These are phyloP conservation scores for Caenorhabditis imperialis DNA, from an alignment of 2,888 invertebrate genomes.

Conservation along the genomic window DNA sequence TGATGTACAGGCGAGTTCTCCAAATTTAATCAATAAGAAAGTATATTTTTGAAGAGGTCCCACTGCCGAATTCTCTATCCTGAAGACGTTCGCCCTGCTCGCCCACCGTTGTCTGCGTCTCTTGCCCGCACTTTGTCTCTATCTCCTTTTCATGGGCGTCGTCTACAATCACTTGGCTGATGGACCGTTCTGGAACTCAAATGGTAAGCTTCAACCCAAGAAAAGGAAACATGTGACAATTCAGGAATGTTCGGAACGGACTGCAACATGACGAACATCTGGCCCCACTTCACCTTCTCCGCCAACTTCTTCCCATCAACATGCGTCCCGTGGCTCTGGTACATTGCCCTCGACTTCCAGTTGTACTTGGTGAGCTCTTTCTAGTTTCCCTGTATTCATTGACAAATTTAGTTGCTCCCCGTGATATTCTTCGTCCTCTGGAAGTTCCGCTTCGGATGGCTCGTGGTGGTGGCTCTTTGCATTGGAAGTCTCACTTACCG, in stretches of 20 bases:
- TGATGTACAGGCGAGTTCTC: constrained; percentile 48
- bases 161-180: constrained; percentile 57
- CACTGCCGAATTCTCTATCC: neutral
- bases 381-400: too few species aligned
- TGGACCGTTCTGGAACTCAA: constrained; percentile 61
- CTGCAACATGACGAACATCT: constrained; percentile 53
- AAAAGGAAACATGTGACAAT: too few species aligned
- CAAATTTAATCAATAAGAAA: neutral
- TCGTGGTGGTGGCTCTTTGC: constrained; percentile 12
- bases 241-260: constrained; percentile 64
- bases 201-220: too few species aligned
- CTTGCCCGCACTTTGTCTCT: constrained; percentile 48
- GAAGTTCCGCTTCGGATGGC: constrained; percentile 29
- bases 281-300: constrained; percentile 64
- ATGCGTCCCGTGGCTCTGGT: constrained; percentile 73
- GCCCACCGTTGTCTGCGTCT: constrained; percentile 52
- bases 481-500: constrained; percentile 35
- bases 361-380: constrained; percentile 68
- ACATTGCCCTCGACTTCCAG: constrained; percentile 69
- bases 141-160: constrained; percentile 45
- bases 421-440: constrained; percentile 41
- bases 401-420: constrained; percentile 44
- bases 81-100: constrained; percentile 6
- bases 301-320: constrained; percentile 63
- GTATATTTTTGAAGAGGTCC: neutral